These are phyloP conservation scores for Petrophora chlorosata DNA, from an alignment of 2,888 invertebrate genomes.

Conservation along the genomic window DNA sequence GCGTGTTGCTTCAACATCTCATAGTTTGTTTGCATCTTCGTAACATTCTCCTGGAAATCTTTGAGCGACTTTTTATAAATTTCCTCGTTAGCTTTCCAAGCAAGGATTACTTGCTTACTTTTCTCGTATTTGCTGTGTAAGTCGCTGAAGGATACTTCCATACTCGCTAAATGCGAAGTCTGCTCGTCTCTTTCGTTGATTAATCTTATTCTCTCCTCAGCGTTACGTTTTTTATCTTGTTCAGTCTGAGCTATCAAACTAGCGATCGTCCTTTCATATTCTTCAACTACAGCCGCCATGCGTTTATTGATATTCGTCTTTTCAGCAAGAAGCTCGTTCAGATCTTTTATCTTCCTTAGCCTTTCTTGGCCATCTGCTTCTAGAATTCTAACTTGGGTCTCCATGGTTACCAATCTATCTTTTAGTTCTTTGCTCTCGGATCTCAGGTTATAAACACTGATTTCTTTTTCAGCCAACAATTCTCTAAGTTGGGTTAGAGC, in stretches of 20 bases:
- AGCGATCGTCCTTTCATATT: slow-evolving; percentile 91
- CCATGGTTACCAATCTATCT: slow-evolving; percentile 67
- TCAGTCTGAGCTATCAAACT: slow-evolving; percentile 89
- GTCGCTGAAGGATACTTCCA: slow-evolving; percentile 86
- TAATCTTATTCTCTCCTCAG: slow-evolving; percentile 78
- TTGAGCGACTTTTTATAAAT: slow-evolving; percentile 86
- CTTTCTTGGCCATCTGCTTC: slow-evolving; percentile 63
- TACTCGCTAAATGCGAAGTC: slow-evolving; percentile 84
- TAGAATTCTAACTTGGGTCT: slow-evolving; percentile 65
- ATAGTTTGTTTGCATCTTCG: slow-evolving; percentile 92
- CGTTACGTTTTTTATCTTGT: slow-evolving; percentile 85
- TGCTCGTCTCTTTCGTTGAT: slow-evolving; percentile 85
- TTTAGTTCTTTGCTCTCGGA: slow-evolving; percentile 76
- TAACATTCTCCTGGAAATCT: slow-evolving; percentile 87
- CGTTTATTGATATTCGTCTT: slow-evolving; percentile 77
- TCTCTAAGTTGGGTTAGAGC: slow-evolving; percentile 75
- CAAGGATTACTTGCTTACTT: slow-evolving; percentile 84
- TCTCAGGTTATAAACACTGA: slow-evolving; percentile 76
- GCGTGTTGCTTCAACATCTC: slow-evolving; percentile 94
- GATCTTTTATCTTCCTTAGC: slow-evolving; percentile 63
- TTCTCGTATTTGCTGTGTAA: slow-evolving; percentile 87
- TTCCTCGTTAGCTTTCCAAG: slow-evolving; percentile 86
- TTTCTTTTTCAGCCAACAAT: slow-evolving; percentile 82
- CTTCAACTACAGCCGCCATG: slow-evolving; percentile 88
- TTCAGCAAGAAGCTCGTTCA: slow-evolving; percentile 66